Conservation (phyloP, 2,888 invertebrate genomes). For the Meteorus colon region DNA sequence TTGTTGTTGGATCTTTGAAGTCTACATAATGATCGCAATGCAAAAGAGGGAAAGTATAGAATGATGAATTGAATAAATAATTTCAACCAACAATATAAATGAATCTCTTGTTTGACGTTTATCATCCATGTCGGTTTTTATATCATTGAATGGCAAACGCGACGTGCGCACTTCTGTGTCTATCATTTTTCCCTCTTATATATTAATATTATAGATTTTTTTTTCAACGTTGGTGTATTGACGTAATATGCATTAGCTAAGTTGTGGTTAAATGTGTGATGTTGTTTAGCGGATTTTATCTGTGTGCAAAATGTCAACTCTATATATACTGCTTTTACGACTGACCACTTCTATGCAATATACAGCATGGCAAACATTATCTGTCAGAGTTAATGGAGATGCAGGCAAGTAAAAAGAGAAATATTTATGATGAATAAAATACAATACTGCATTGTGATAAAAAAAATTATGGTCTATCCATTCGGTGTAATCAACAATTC, state of each 20-base stretch:
- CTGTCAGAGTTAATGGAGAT: neutral
- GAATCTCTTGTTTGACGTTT: conserved; percentile 40
- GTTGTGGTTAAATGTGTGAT: conserved; percentile 4
- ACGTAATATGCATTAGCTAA: conserved; percentile 15
- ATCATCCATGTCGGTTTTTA: conserved; percentile 39
- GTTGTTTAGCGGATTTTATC: conserved; percentile 36
- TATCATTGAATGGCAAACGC: conserved; percentile 38
- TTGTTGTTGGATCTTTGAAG: neutral
- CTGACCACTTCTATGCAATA: neutral
- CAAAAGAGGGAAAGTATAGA: no score
- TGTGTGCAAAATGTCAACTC: neutral
- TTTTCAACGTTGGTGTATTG: neutral
- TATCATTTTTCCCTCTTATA: conserved; percentile 8
- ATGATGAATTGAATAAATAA: conserved; percentile 27
- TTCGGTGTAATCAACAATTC: neutral
- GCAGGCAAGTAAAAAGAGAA: neutral
- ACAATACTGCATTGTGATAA: conserved; percentile 1
- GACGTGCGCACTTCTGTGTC: conserved; percentile 17
- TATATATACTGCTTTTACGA: neutral
- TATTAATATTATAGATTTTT: neutral
- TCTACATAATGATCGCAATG: conserved; percentile 24
- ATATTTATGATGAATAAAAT: neutral
- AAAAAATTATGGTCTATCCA: neutral
- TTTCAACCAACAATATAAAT: conserved; percentile 33
- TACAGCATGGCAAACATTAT: neutral